Base-by-base conservation (phyloP, 2,888 invertebrate genomes). In the Meloe dianella region DNA sequence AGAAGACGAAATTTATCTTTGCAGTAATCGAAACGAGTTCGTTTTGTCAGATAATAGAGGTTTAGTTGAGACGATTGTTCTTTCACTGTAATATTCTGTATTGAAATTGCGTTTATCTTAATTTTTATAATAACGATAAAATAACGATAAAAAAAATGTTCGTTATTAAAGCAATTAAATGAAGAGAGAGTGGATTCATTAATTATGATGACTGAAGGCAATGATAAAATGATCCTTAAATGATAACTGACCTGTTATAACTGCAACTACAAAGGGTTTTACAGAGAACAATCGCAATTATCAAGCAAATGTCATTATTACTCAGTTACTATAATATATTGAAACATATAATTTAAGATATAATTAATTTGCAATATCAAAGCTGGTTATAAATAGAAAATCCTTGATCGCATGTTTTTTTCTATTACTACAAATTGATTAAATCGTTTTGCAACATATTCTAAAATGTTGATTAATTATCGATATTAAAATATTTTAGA, bases 11-110 rank as follows among this genome's bases (percentile, higher is more conserved):
- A 51, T 51, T 51, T 51, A 51, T 51, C 51, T 51, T 51, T 51
- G 51, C 24, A 24, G 51, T 51, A 51, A 51, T 51, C 51, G 51
- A 20, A 51, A 51, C 24, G 51, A 24, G 22, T 51, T 51, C 51
- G 47, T 47, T 47, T 20, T 47, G 41, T 47, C 51, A 51, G 22
- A 51, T 51, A 51, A 51, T 51, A 12, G 12, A 24, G 47, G 20
- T 20, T 51, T 22, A 24, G 5, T 20, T 1, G 12, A 9, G 7
- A 51, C 22, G 22, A 20, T 47, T 20, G 10, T 47, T 22, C 20
- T 8, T 24, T 24, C 12, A 12, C 22, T 51, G 22, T 51, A 41
- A 41, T 41, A 41, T 35, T 35, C 1, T 22, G 10, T 47, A 47
- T 20, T 47, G 20, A 20, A 47, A 20, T 47, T 20, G 20, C 10